phyloP scores from a whole-genome alignment of 2,113 vertebrate species.

The Eptesicus fuscus region DNA sequence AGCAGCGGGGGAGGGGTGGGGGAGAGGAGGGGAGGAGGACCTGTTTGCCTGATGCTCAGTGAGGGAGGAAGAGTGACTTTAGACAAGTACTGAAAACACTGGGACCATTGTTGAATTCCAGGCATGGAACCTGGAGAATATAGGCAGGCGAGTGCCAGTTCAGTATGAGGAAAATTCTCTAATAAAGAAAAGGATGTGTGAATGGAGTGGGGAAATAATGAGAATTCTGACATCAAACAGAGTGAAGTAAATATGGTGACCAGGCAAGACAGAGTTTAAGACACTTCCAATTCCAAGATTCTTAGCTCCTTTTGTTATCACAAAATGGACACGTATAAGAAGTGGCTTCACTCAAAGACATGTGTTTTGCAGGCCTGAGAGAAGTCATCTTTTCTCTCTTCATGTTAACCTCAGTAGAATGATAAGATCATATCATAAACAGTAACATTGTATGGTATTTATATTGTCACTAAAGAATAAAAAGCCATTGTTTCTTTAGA shows the following conservation, averaged over 20 bases:
- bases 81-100: neutral
- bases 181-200: neutral
- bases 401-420: neutral
- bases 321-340: fast-evolving
- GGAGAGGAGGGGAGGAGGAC: too few species aligned
- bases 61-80: neutral
- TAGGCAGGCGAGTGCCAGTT: fast-evolving
- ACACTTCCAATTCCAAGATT: neutral
- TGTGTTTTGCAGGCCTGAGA: neutral
- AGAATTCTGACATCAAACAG: neutral
- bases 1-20: too few species aligned
- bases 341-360: neutral
- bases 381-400: neutral
- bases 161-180: neutral
- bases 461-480: neutral
- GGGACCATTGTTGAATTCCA: too few species aligned
- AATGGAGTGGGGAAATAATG: neutral
- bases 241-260: fast-evolving
- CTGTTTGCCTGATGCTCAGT: neutral
- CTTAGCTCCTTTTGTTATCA: neutral
- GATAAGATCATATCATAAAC: neutral
- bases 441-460: fast-evolving
- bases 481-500: neutral
- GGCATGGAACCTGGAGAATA: fast-evolving
- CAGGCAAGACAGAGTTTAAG: neutral